A percentile compares a stretch with the other conserved stretches of the same genome.
Conservation (phyloP, 1,140 invertebrate species). For the Amphibalanus amphitrite region DNA sequence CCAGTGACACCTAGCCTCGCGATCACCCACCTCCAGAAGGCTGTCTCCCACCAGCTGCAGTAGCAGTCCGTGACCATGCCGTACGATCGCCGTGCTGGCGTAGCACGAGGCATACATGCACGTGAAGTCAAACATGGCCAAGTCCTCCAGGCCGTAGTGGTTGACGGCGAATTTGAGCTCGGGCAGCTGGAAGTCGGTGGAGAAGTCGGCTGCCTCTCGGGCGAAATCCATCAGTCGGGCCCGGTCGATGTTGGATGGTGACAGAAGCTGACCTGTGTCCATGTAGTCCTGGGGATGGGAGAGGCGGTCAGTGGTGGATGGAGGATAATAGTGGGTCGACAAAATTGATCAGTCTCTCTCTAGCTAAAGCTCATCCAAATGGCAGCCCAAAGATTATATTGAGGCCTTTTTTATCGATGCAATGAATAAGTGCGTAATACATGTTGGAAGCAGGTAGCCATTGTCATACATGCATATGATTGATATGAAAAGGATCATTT, state of each 20-base stretch:
- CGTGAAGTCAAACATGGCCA: slow-evolving; percentile 99
- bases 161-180: slow-evolving; percentile 85
- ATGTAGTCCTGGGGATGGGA: slow-evolving; percentile 51
- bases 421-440: too few relatives aligned
- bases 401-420: too few relatives aligned
- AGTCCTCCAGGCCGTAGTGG: slow-evolving; percentile 92
- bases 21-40: slow-evolving; percentile 57
- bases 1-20: too few relatives aligned
- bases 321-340: too few relatives aligned
- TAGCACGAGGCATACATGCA: slow-evolving; percentile 97
- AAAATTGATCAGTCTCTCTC: too few relatives aligned
- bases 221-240: slow-evolving; percentile 77
- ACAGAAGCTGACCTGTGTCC: slow-evolving; percentile 72
- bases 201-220: slow-evolving; percentile 85
- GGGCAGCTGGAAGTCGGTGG: slow-evolving; percentile 77
- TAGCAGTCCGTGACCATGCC: slow-evolving; percentile 57
- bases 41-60: slow-evolving; percentile 88
- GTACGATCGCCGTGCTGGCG: slow-evolving; percentile 61
- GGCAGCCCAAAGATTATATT: too few relatives aligned
- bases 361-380: too few relatives aligned
- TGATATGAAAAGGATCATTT: too few relatives aligned
- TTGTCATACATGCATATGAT: too few relatives aligned
- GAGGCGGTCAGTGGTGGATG: not conserved
- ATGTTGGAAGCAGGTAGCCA: too few relatives aligned
- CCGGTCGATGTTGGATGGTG: slow-evolving; percentile 76